Base-by-base conservation (phyloP, 2,888 invertebrate species). In the Aphidoletes aphidimyza region DNA sequence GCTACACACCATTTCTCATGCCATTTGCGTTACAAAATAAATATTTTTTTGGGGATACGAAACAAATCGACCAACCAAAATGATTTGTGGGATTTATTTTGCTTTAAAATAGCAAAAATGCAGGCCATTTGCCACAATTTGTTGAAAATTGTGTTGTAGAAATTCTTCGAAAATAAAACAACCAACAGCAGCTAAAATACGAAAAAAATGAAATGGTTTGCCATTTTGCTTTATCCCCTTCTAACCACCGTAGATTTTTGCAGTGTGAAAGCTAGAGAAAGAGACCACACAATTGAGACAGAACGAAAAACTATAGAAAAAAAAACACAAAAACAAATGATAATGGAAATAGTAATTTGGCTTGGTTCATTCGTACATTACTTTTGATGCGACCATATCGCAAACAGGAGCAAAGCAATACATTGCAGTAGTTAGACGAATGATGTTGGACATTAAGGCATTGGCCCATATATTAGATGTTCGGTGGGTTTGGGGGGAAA, bases 321-420 rank as follows among this genome's bases (percentile, higher is more conserved):
- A 34, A 19, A 69, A 9, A 6, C 8, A 14, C 69, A 26, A 69
- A 54, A 69, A 69, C 69, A 30, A 69, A 69, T 69, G 69, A 69
- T 69, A 69, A 69, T 69, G 69, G 69, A 69, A 69, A 69, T 30
- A 69, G 69, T 69, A 69, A 69, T 69, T 69, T 69, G 69, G 69
- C 69, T 69, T 69, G 69, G 30, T 30, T 69, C 69, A 69, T 69
- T 69, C 34, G 69, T 69, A 30, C 69, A 69, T 69, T 69, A 69
- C 69, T 14, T 69, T 69, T 69, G 19, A 69, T 69, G 14, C 14
- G 54, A 14, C 30, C 69, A 69, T 26, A 69, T n/a, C 69, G 30
- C 30, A 69, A 69, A 69, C n/a, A 69, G 69, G 17, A 30, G 1
- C 34, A 69, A 11, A 5, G 14, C 11, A 11, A n/a, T 34, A 14